Evolutionary conservation across 2,888 invertebrate species (phyloP).

Genomic region (Thecophora atra): DNA sequence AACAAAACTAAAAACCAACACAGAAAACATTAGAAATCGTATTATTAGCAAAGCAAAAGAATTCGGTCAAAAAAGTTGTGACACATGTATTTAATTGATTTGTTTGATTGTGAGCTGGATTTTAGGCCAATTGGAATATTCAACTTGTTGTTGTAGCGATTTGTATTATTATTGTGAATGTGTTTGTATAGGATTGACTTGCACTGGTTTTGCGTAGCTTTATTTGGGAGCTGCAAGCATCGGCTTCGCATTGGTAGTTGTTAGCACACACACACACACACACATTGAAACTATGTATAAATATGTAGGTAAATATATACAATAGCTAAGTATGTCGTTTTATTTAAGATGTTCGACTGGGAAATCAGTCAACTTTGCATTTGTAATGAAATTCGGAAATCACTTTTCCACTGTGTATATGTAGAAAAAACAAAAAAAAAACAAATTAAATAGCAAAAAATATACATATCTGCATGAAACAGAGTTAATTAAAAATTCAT

Average conservation of each 20-base stretch:
- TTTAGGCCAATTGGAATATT: no score
- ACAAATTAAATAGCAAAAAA: background rate
- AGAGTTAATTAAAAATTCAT: background rate
- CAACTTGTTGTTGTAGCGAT: no score
- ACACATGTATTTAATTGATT: no score
- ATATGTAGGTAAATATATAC: background rate
- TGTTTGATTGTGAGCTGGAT: no score
- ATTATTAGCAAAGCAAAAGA: conserved; percentile 32
- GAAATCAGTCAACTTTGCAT: background rate
- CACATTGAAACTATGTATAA: background rate
- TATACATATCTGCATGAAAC: background rate
- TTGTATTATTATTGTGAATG: background rate
- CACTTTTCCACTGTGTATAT: background rate
- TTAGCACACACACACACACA: background rate
- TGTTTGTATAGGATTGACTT: background rate
- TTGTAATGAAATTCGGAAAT: background rate
- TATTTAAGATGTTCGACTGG: background rate
- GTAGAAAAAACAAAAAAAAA: background rate
- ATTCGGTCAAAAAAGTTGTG: no score
- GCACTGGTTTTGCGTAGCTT: background rate
- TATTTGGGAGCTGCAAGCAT: background rate
- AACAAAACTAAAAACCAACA: conserved; percentile 11
- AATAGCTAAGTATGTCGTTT: background rate
- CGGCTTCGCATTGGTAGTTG: conserved; percentile 16
- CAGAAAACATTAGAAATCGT: conserved; percentile 36